phyloP scores from a whole-genome alignment of 2,797 vertebrate species.

The Gambelia wislizenii region DNA sequence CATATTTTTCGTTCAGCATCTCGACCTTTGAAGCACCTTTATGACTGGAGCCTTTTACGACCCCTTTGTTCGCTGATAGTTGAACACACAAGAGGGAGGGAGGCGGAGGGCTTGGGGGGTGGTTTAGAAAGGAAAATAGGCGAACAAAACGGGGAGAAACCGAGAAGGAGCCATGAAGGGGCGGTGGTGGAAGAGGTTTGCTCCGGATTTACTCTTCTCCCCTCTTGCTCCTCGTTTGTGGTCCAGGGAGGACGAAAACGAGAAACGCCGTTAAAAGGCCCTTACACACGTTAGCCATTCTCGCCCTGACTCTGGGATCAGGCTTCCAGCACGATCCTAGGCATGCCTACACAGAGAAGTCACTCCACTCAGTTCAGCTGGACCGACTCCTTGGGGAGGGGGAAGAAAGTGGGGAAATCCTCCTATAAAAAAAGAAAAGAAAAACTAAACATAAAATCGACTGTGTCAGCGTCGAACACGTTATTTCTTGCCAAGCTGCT shows the following conservation, averaged over 20 bases:
- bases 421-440: background rate
- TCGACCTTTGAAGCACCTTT: conserved; percentile 7
- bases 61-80: background rate
- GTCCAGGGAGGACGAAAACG: background rate
- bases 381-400: too few relatives aligned
- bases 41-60: background rate
- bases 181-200: too few relatives aligned
- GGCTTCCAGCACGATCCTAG: too few relatives aligned
- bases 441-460: background rate
- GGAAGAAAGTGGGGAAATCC: too few relatives aligned
- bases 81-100: background rate
- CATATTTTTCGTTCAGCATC: background rate
- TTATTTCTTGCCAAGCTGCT: background rate
- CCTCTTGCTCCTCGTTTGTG: background rate
- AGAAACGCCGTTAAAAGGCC: accelerated
- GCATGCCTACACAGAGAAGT: too few relatives aligned
- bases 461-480: too few relatives aligned
- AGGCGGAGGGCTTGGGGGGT: too few relatives aligned
- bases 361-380: too few relatives aligned
- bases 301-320: too few relatives aligned
- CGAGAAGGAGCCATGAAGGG: too few relatives aligned
- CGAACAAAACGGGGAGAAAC: background rate
- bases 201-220: background rate
- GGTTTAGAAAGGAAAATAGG: background rate
- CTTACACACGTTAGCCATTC: too few relatives aligned